Evolutionary conservation across 2,888 invertebrate species (phyloP).

Genomic region (Philonicus albiceps): DNA sequence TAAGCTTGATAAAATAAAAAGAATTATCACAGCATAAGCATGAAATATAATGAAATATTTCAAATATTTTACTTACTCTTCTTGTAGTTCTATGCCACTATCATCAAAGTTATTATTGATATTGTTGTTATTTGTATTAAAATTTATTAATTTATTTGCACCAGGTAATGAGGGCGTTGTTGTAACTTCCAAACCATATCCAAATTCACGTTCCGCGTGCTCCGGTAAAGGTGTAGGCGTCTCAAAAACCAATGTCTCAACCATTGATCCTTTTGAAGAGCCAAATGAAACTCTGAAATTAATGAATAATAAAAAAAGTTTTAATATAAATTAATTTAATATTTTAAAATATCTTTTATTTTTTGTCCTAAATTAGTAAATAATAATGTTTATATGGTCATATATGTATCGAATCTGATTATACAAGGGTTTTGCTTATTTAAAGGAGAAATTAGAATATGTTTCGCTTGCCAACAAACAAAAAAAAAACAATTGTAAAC

Average conservation of each 20-base stretch:
- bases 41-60: background rate
- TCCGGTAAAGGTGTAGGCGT: slow-evolving; percentile 75
- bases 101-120: slow-evolving; percentile 56
- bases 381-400: background rate
- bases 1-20: background rate
- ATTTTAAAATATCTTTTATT: too few relatives aligned
- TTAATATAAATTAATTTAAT: too few relatives aligned
- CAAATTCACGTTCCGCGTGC: slow-evolving; percentile 62
- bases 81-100: slow-evolving; percentile 62
- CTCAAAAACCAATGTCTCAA: slow-evolving; percentile 91
- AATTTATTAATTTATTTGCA: slow-evolving; percentile 65
- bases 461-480: background rate
- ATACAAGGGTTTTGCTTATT: background rate
- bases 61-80: slow-evolving; percentile 59
- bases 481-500: background rate
- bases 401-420: background rate
- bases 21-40: background rate
- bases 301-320: too few relatives aligned
- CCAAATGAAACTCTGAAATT: slow-evolving; percentile 89
- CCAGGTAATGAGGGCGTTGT: slow-evolving; percentile 65
- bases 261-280: slow-evolving; percentile 93
- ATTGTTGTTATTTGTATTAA: slow-evolving; percentile 45
- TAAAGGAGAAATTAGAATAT: background rate
- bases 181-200: slow-evolving; percentile 56
- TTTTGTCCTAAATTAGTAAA: background rate